These are phyloP conservation scores for Brachyhypopomus gauderio DNA, from an alignment of 2,113 vertebrate genomes.

Conservation along the genomic window DNA sequence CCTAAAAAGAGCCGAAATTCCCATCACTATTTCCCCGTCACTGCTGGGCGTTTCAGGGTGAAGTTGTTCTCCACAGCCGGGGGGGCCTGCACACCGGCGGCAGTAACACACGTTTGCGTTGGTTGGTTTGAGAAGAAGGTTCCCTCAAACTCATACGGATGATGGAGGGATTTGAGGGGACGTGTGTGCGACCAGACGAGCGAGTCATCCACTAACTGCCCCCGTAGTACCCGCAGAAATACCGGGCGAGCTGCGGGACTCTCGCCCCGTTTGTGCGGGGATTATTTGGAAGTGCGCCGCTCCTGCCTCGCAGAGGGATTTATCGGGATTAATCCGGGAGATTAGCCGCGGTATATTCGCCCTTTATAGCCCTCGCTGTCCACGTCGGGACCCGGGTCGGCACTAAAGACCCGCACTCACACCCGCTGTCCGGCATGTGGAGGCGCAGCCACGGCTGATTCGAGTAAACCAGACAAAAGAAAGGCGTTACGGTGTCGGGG, in stretches of 20 bases:
- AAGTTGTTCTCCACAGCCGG: not conserved
- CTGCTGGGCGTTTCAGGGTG: not conserved
- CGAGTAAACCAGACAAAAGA: not conserved
- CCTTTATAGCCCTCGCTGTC: not conserved
- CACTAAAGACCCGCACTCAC: not conserved
- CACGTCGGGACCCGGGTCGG: conserved; percentile 6
- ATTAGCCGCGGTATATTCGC: not conserved
- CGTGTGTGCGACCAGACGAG: not conserved
- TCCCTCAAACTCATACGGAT: not conserved
- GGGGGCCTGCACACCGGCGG: not conserved
- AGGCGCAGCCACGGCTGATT: not conserved
- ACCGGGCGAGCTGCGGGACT: not conserved
- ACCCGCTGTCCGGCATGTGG: conserved; percentile 7
- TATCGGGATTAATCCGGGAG: not conserved
- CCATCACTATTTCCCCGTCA: too few relatives aligned
- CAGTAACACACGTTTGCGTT: not conserved
- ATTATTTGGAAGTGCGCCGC: not conserved
- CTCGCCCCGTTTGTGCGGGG: not conserved
- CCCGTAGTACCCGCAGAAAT: not conserved
- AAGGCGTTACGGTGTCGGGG: too few relatives aligned
- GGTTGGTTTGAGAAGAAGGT: not conserved
- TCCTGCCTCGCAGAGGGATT: too few relatives aligned
- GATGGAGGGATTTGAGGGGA: not conserved
- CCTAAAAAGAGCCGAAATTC: too few relatives aligned
- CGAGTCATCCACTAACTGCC: not conserved